Conservation (phyloP, 2,113 vertebrate species). For the Macroglossus sobrinus region DNA sequence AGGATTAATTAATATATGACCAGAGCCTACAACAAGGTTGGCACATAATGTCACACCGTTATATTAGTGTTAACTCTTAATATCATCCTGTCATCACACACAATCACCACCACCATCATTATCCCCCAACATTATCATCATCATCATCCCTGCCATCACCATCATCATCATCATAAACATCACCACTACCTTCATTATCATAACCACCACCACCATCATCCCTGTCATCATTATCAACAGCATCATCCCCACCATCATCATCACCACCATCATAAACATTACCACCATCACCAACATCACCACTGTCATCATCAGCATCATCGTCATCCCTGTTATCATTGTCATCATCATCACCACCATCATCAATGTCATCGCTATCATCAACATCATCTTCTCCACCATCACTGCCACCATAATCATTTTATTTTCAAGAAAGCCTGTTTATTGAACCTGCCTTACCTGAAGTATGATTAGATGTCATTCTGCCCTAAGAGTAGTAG, state of each 20-base stretch:
- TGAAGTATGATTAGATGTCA: neutral
- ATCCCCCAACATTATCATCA: too few relatives aligned
- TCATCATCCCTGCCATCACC: rapidly evolving
- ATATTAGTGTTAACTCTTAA: neutral
- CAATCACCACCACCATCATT: neutral
- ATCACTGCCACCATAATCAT: rapidly evolving
- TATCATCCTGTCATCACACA: neutral
- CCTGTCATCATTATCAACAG: rapidly evolving
- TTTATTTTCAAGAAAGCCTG: neutral
- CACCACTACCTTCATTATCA: rapidly evolving
- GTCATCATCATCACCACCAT: too few relatives aligned
- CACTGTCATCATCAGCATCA: rapidly evolving
- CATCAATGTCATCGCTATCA: rapidly evolving
- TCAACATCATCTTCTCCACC: too few relatives aligned
- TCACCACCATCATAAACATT: rapidly evolving
- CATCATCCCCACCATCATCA: rapidly evolving
- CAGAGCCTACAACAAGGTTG: neutral
- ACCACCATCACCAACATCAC: rapidly evolving
- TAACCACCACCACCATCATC: rapidly evolving
- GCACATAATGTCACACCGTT: neutral
- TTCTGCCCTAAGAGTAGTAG: neutral
- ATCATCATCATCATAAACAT: rapidly evolving
- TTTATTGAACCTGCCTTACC: neutral
- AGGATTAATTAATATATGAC: neutral
- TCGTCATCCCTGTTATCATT: too few relatives aligned